Conservation (phyloP, 2,888 invertebrate genomes). For the Agapetus fuscipes region DNA sequence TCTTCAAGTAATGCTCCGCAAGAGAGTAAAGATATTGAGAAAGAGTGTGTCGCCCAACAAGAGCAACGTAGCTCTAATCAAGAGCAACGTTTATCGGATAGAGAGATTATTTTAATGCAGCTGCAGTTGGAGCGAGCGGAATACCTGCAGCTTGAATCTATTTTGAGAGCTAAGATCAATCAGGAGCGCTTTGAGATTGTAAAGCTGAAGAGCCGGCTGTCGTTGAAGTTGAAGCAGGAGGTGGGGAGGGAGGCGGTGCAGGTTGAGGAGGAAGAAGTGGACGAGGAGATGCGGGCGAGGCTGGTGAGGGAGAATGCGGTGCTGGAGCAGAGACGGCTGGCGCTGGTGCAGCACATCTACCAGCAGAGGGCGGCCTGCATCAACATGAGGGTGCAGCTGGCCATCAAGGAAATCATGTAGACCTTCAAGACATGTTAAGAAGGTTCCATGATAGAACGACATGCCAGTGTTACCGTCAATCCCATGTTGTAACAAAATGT, state of each 20-base stretch:
- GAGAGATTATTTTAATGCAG: slow-evolving; percentile 46
- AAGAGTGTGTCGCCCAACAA: no score
- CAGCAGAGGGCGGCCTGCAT: slow-evolving; percentile 64
- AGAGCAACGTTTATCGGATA: slow-evolving; percentile 47
- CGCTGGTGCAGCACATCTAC: slow-evolving; percentile 58
- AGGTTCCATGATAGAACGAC: no score
- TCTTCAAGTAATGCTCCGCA: slow-evolving; percentile 25
- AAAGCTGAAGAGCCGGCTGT: slow-evolving; percentile 47
- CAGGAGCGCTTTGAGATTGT: slow-evolving; percentile 65
- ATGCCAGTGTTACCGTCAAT: no score
- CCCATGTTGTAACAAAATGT: no score
- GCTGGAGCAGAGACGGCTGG: slow-evolving; percentile 57
- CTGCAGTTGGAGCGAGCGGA: slow-evolving; percentile 58
- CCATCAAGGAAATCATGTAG: slow-evolving; percentile 47
- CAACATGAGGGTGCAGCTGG: slow-evolving; percentile 59
- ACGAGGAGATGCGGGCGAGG: slow-evolving; percentile 36
- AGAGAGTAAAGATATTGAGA: no score
- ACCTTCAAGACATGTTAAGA: no score
- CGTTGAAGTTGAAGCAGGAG: slow-evolving; percentile 41
- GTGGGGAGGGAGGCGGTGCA: slow-evolving; percentile 28
- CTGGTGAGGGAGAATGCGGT: slow-evolving; percentile 53
- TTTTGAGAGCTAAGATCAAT: slow-evolving; percentile 59
- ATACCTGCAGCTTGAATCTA: slow-evolving; percentile 56
- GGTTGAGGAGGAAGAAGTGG: slow-evolving; percentile 33
- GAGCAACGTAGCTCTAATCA: no score